Evolutionary conservation across 1,140 invertebrate species (phyloP).

Genomic region (Pseudoatta argentina): DNA sequence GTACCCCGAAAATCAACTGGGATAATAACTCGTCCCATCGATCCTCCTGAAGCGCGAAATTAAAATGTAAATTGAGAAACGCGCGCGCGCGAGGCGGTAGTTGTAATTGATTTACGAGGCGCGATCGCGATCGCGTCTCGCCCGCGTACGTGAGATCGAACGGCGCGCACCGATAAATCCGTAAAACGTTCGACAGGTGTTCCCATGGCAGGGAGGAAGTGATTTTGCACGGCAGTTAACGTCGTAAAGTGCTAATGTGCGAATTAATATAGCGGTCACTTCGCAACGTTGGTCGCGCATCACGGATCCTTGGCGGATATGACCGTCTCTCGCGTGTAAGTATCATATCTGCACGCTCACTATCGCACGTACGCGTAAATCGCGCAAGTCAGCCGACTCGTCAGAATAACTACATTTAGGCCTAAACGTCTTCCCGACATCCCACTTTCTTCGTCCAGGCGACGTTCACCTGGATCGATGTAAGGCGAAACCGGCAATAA

Average conservation of each 20-base stretch:
- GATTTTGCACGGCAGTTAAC: slow-evolving; percentile 73
- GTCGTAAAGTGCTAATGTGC: slow-evolving; percentile 73
- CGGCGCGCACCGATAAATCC: slow-evolving; percentile 53
- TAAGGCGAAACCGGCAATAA: background rate
- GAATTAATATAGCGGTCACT: slow-evolving; percentile 76
- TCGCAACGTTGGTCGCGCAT: slow-evolving; percentile 54
- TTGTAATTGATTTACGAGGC: slow-evolving; percentile 56
- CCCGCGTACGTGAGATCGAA: slow-evolving; percentile 66
- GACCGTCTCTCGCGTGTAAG: slow-evolving; percentile 47
- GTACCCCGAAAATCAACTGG: slow-evolving; percentile 56
- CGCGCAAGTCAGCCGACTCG: slow-evolving; percentile 21
- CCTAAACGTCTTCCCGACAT: background rate
- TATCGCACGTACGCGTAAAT: background rate
- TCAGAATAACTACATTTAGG: slow-evolving; percentile 13
- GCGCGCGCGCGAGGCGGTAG: background rate
- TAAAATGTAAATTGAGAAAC: slow-evolving; percentile 63
- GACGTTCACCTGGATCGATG: slow-evolving; percentile 6
- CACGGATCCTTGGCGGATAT: slow-evolving; percentile 60
- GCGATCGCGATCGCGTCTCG: slow-evolving; percentile 51
- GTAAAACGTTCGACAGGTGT: slow-evolving; percentile 71
- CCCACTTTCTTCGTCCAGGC: slow-evolving; percentile 1
- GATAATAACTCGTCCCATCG: slow-evolving; percentile 62
- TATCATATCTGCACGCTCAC: slow-evolving; percentile 9
- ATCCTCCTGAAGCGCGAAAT: slow-evolving; percentile 57
- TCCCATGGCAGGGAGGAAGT: slow-evolving; percentile 70